Evolutionary conservation across 23 tunicate genomes (phyloP), one percentile per base, ranked within the genome.

Genomic region (Ciona savignyi): DNA sequence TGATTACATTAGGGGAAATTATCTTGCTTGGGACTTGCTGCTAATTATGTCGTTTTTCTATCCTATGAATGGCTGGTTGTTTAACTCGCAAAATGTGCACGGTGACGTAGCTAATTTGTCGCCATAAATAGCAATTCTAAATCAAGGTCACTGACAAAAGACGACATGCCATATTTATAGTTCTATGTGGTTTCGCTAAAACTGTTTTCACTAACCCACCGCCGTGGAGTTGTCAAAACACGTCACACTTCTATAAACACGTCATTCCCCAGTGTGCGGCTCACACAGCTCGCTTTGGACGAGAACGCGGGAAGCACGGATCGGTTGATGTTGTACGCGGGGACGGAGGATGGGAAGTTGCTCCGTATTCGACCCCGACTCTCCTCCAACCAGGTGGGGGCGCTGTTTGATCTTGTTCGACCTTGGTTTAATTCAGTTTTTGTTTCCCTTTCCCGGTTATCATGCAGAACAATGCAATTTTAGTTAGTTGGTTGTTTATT

Each of bases 301-400:
- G 61, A 60, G 24, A 72, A 72, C 35, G 80, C 77, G 22, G 87
- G 87, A 4, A 42, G 51, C 20, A 21, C 6, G 6, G 48, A 67
- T 2, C 21, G 51, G 34, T 28, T 78, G 23, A 69, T 88, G 68
- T 30, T 77, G 49, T 88, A 88, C 75, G 74, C 81, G 35, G 96
- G 96, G 27, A 81, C 96, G 2, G 96, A 88, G 62, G 76, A 81
- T n/a, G 96, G 87, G 32, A 82, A 73, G 26, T 28, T 88, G 15
- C 63, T 88, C 32, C 80, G 96, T n/a, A 32, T 88, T 26, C 73
- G 96, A 60, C 81, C 82, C 11, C 76, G 76, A 6, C 32, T 72
- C 1, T 25, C 26, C 4, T 9, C 28, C 22, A 25, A 4, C 26
- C 23, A 63, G 56, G 26, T 63, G 24, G 67, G 67, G 15, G n/a